Conservation (phyloP, 35 echinoderm and acorn worm species). For the Hemicentrotus pulcherrimus region DNA sequence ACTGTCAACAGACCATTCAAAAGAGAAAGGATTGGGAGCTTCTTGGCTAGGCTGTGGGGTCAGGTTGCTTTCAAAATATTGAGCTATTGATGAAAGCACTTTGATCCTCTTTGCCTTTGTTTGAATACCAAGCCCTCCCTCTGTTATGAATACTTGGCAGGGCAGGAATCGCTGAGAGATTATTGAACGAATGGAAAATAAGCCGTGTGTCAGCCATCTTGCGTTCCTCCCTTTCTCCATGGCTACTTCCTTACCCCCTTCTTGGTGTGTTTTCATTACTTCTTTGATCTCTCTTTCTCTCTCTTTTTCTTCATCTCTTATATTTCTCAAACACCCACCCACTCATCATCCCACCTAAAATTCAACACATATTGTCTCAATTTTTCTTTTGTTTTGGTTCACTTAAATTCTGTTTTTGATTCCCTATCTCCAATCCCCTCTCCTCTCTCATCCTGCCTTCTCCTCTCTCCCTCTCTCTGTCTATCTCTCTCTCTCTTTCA, state of each 20-base stretch:
- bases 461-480: too few relatives aligned
- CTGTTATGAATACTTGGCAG: slow-evolving; percentile 1
- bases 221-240: neutral
- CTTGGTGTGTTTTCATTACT: neutral
- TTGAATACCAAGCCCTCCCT: slow-evolving; percentile 9
- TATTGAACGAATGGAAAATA: neutral
- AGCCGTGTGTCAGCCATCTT: neutral
- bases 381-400: too few relatives aligned
- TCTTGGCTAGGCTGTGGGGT: neutral
- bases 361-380: too few relatives aligned
- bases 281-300: neutral
- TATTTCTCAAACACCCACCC: too few relatives aligned
- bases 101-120: slow-evolving; percentile 17
- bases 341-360: too few relatives aligned
- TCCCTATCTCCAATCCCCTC: too few relatives aligned
- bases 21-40: neutral
- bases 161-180: slow-evolving; percentile 7
- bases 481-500: too few relatives aligned
- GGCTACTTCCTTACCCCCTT: neutral
- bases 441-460: too few relatives aligned
- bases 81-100: slow-evolving; percentile 17
- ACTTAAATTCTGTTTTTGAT: too few relatives aligned
- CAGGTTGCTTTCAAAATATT: slow-evolving; percentile 13
- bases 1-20: neutral
- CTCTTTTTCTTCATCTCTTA: neutral